A percentile compares a stretch with the other conserved stretches of the same genome.
phyloP scores from a whole-genome alignment of 2,113 vertebrate species.

The Toxotes chatareus region DNA sequence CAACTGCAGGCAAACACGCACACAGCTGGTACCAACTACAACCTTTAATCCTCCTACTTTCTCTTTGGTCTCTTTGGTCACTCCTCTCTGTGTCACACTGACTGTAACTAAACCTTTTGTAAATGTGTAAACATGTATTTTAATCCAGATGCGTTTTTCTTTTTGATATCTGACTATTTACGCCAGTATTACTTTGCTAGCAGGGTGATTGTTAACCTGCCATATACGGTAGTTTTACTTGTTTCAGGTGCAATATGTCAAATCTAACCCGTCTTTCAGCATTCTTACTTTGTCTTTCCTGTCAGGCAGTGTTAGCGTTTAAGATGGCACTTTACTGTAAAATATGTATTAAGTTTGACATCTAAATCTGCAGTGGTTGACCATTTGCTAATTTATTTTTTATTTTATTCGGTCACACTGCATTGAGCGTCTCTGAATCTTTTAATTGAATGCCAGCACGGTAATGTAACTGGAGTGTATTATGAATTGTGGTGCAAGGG shows the following conservation, averaged over 20 bases:
- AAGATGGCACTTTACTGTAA: conserved; percentile 73
- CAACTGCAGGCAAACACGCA: conserved; percentile 14
- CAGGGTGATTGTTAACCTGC: conserved; percentile 37
- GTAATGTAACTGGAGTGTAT: conserved; percentile 30
- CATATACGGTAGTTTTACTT: conserved; percentile 34
- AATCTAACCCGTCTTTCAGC: conserved; percentile 8
- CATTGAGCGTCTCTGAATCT: conserved; percentile 16
- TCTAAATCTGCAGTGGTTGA: conserved; percentile 23
- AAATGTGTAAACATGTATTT: conserved; percentile 44
- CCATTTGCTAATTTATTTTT: conserved; percentile 21
- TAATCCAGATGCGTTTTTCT: conserved; percentile 13
- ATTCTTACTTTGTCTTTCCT: conserved; percentile 37
- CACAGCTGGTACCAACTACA: conserved; percentile 34
- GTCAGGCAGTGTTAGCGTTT: conserved; percentile 38
- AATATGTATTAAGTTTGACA: conserved; percentile 33
- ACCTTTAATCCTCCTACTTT: conserved; percentile 42
- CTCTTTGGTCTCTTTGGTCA: conserved; percentile 17
- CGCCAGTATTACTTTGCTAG: conserved; percentile 48
- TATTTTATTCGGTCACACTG: conserved; percentile 11
- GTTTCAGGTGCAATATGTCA: conserved; percentile 55
- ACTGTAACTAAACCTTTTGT: conserved; percentile 45
- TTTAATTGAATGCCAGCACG: conserved; percentile 46
- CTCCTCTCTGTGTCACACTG: conserved; percentile 2
- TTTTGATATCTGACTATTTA: conserved; percentile 50
- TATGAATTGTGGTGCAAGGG: conserved; percentile 12